These are phyloP conservation scores for Camponotus floridanus DNA, from an alignment of 1,140 invertebrate genomes.

Conservation along the genomic window DNA sequence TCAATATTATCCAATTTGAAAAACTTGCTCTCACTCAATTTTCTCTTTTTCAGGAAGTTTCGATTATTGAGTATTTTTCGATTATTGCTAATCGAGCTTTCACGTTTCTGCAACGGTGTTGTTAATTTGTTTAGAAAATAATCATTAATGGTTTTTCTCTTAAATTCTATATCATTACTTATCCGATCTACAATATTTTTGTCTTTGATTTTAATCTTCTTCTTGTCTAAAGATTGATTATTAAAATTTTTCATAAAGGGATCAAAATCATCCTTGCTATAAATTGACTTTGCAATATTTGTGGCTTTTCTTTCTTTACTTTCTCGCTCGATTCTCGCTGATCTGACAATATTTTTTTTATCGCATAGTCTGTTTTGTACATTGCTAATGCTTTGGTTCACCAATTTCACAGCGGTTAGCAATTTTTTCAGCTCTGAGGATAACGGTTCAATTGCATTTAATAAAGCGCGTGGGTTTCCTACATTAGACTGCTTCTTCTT, in stretches of 20 bases:
- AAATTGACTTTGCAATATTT: background rate
- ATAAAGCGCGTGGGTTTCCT: background rate
- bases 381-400: conserved; percentile 26
- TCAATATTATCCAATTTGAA: background rate
- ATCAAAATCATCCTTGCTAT: background rate
- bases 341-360: conserved; percentile 15
- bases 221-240: background rate
- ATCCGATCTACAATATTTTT: background rate
- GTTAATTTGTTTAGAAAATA: conserved; percentile 34
- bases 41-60: background rate
- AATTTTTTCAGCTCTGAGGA: conserved; percentile 17
- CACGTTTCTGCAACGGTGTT: background rate
- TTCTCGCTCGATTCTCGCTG: background rate
- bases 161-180: background rate
- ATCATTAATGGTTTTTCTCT: background rate
- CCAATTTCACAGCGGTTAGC: conserved; percentile 30
- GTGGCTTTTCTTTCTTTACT: background rate
- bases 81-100: background rate
- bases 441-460: conserved; percentile 40
- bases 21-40: background rate
- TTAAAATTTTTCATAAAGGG: background rate
- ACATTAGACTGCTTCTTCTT: conserved; percentile 14
- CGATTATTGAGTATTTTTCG: background rate
- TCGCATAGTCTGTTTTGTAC: conserved; percentile 40
- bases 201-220: background rate